These are phyloP conservation scores for Scomber scombrus DNA, from an alignment of 2,113 vertebrate genomes.

Conservation along the genomic window DNA sequence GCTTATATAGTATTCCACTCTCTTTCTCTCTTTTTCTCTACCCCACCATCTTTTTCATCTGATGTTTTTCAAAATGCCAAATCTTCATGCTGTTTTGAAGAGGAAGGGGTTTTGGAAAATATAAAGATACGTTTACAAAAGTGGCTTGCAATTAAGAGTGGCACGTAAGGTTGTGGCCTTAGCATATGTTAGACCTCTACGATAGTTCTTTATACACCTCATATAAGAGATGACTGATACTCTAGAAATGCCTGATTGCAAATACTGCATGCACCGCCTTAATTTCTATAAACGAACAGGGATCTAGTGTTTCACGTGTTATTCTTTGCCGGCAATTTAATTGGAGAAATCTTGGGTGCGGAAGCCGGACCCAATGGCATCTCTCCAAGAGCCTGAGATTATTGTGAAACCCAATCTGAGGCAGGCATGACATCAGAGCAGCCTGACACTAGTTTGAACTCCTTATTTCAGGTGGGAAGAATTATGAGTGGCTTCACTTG, in stretches of 20 bases:
- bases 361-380: constrained; percentile 71
- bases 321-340: constrained; percentile 75
- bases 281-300: constrained; percentile 60
- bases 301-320: constrained; percentile 72
- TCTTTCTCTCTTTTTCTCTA: background rate
- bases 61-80: constrained; percentile 34
- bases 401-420: constrained; percentile 82
- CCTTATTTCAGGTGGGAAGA: constrained; percentile 82
- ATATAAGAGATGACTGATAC: constrained; percentile 44
- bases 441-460: constrained; percentile 82
- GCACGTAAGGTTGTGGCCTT: background rate
- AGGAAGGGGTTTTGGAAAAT: constrained; percentile 33
- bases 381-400: constrained; percentile 75
- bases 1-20: constrained; percentile 46
- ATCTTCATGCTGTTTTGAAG: constrained; percentile 15
- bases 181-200: constrained; percentile 28
- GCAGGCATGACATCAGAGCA: constrained; percentile 83
- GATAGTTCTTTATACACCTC: constrained; percentile 1
- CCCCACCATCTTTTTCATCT: background rate
- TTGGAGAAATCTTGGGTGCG: constrained; percentile 67
- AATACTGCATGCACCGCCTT: constrained; percentile 38
- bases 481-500: constrained; percentile 78
- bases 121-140: background rate
- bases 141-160: background rate
- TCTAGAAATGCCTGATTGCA: constrained; percentile 65